Base-by-base conservation (phyloP, 1,140 invertebrate species). In the Steinernema feltiae region DNA sequence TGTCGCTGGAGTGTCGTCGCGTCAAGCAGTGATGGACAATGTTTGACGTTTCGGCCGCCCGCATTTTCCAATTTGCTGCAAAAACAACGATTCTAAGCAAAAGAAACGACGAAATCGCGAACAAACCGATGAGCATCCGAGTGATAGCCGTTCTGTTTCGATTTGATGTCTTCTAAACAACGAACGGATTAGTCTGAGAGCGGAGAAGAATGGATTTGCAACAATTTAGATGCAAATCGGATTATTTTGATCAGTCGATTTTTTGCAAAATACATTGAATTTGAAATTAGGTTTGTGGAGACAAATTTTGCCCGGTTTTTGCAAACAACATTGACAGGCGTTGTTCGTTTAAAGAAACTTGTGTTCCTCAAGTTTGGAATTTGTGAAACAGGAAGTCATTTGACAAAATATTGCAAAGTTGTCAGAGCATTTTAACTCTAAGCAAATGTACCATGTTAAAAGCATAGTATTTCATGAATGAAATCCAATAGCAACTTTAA, bases 121-220 rank as follows among this genome's bases (percentile, higher is more conserved):
- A 41, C 53, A n/a, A 63, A 63, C 53, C 53, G 7, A 21, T 27
- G 7, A 27, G 15, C 24, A 27, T 63, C 53, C 15, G 24, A 17
- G 53, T 63, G 12, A 21, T 63, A 27, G 53, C 53, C 53, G 24
- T 63, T 63, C 24, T 63, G 53, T 27, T 63, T 63, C 12, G 53
- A 63, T 63, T 63, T 63, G 53, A 63, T 63, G 53, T 63, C 53
- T 63, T 63, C 53, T 63, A 27, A 63, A 63, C 7, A 3, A 63
- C 2, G 53, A 7, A 15, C 7, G n/a, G n/a, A 46, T 46, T 46
- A 46, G 41, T n/a, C 41, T 46, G 41, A 12, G n/a, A n/a, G 41
- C 7, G 7, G n/a, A 46, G 41, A n/a, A 46, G 7, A 63, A 63
- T 27, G 15, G 3, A 63, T 15, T 17, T 63, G 15, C 12, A 18